Evolutionary conservation across 2,113 vertebrate species (phyloP).

Genomic region (Ornithorhynchus anatinus): DNA sequence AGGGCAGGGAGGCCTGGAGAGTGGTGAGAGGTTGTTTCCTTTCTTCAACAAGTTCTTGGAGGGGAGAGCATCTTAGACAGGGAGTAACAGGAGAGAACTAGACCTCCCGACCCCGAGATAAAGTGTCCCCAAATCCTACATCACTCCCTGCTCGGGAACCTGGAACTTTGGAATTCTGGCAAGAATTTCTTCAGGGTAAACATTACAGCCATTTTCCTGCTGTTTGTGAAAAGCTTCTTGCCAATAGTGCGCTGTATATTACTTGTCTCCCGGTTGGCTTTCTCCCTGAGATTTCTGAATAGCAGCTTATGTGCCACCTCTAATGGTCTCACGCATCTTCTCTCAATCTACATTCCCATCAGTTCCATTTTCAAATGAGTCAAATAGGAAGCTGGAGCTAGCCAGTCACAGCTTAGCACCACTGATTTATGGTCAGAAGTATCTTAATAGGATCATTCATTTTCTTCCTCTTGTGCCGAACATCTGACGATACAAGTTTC

Average conservation of each 20-base stretch:
- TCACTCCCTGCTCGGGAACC: not conserved
- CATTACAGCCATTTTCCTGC: conserved; percentile 33
- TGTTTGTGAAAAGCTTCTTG: conserved; percentile 30
- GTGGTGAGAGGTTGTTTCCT: too few relatives aligned
- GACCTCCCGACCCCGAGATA: too few relatives aligned
- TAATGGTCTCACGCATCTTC: conserved; percentile 43
- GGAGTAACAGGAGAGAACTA: too few relatives aligned
- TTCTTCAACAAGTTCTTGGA: too few relatives aligned
- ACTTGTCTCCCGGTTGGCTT: conserved; percentile 52
- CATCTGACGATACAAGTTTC: conserved; percentile 68
- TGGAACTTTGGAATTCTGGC: not conserved
- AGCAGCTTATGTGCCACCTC: conserved; percentile 36
- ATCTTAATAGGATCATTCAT: conserved; percentile 71
- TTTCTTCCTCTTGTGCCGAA: conserved; percentile 59
- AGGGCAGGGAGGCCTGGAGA: too few relatives aligned
- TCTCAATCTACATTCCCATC: conserved; percentile 52
- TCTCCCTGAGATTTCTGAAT: conserved; percentile 35
- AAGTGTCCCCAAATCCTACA: not conserved
- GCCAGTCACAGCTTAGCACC: conserved; percentile 62
- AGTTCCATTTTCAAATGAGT: conserved; percentile 60
- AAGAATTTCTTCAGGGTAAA: conserved; percentile 31
- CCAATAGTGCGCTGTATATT: conserved; percentile 55
- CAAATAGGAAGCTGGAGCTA: conserved; percentile 57
- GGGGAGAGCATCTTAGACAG: too few relatives aligned
- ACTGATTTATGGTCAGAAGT: conserved; percentile 69